Evolutionary conservation across 92 coral and sea anemone species (phyloP).

Genomic region (Zoanthus solanderi): DNA sequence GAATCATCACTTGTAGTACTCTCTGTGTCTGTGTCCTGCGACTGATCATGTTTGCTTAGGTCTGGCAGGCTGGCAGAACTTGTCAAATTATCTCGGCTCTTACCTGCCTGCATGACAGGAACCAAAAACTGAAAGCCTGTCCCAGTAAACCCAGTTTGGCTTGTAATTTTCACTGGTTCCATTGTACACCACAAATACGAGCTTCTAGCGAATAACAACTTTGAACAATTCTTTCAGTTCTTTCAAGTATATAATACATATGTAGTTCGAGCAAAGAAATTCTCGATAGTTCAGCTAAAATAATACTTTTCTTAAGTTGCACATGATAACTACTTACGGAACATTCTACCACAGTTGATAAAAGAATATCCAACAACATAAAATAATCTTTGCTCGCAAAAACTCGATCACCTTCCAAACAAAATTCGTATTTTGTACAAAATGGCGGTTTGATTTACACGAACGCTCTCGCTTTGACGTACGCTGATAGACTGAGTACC

Average conservation of each 20-base stretch:
- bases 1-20: conserved; percentile 1
- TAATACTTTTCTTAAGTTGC: conserved; percentile 15
- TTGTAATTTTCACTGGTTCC: conserved; percentile 28
- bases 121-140: conserved; percentile 60
- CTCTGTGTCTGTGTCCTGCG: background rate
- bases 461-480: background rate
- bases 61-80: background rate
- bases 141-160: conserved; percentile 69
- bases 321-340: conserved; percentile 32
- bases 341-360: conserved; percentile 4
- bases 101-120: conserved; percentile 65
- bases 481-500: too few species aligned
- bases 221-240: conserved; percentile 15
- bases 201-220: conserved; percentile 30
- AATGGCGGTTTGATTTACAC: conserved; percentile 22
- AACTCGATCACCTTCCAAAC: conserved; percentile 22
- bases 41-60: background rate
- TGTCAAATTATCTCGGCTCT: conserved; percentile 52
- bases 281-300: background rate
- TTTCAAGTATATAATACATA: conserved; percentile 6
- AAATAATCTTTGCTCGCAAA: conserved; percentile 14
- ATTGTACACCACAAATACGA: conserved; percentile 8
- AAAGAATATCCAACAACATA: conserved; percentile 15
- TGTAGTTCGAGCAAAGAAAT: conserved; percentile 10
- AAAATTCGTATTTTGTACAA: background rate